Conservation (phyloP, 2,113 vertebrate genomes). For the Calidris pygmaea region DNA sequence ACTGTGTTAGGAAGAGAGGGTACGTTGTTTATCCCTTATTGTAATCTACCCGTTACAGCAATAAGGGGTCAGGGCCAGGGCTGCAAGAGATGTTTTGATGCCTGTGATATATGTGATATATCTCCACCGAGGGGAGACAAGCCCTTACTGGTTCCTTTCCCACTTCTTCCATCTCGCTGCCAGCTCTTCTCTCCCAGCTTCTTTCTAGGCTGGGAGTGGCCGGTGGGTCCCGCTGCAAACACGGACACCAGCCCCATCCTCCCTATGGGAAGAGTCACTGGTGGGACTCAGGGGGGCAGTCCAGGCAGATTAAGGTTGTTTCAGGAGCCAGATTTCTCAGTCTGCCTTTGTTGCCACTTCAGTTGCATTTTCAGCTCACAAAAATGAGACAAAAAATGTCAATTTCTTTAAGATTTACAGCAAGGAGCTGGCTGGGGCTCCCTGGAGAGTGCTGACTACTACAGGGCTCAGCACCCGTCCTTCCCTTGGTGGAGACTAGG, state of each 20-base stretch:
- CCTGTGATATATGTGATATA: neutral
- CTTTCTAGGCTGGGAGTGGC: neutral
- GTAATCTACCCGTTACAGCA: neutral
- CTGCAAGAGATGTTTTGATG: neutral
- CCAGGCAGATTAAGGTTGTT: neutral
- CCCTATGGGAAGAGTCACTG: neutral
- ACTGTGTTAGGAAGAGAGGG: neutral
- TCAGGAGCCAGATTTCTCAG: neutral
- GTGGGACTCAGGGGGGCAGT: neutral
- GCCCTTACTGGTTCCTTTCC: neutral
- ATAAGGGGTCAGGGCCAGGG: neutral
- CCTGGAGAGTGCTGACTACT: neutral
- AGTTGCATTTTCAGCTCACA: neutral
- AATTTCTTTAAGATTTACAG: neutral
- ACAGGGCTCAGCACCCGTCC: rapidly evolving
- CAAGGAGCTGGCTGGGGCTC: neutral
- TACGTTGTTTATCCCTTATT: neutral
- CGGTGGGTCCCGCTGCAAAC: rapidly evolving
- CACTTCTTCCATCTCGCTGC: neutral
- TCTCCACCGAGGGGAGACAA: neutral
- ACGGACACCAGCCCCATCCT: neutral
- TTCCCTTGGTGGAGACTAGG: neutral
- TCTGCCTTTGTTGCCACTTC: neutral
- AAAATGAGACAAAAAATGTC: neutral
- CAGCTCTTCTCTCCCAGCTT: neutral